Evolutionary conservation across 2,797 vertebrate species (phyloP), one percentile per base, ranked within the genome.

Genomic region (Tympanoctomys barrerae): DNA sequence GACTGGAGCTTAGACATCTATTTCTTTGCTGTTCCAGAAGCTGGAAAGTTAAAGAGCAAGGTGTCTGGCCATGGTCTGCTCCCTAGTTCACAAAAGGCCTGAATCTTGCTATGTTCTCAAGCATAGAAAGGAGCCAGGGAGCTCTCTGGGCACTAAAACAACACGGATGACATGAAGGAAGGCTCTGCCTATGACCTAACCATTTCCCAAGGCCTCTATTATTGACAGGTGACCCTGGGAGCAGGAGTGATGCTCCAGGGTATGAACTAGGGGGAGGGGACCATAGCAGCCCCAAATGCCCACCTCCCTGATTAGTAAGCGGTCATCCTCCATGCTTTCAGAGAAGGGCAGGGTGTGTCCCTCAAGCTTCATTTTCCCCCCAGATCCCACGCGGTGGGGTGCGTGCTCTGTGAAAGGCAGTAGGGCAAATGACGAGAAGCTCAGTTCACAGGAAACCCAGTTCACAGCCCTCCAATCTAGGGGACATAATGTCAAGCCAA

Each of bases 341-440:
- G 64, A 19, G 18, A 57, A 39, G 5, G 6, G 31, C 36, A 13
- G 12, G 26, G 1, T 18, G 2, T 31, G 39, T 7, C 2, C 39
- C 5, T 21, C 3, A 21, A 49, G 49, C 1, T 36, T 12, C n/a
- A 0, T 19, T 46, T n/a, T 77, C 8, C 11, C 3, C 3, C 26
- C n/a, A 39, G 33, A 31, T 77, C 16, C 36, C 39, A n/a, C 26
- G 3, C 7, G 1, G 54, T 2, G 54, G 80, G n/a, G 33, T 7
- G 31, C 0, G 4, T 78, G 71, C 2, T 78, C 22, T 39, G 22
- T 3, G 59, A 18, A n/a, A 36, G 84, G 5, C 24, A 66, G 7
- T 31, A 9, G 9, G 1, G 22, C 49, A 71, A 22, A 4, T 1
- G 7, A 57, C 26, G 26, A 71, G 33, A 24, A 13, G 3, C 18